Conservation (phyloP, 2,113 vertebrate species). For the Apistogramma diplotaenia region DNA sequence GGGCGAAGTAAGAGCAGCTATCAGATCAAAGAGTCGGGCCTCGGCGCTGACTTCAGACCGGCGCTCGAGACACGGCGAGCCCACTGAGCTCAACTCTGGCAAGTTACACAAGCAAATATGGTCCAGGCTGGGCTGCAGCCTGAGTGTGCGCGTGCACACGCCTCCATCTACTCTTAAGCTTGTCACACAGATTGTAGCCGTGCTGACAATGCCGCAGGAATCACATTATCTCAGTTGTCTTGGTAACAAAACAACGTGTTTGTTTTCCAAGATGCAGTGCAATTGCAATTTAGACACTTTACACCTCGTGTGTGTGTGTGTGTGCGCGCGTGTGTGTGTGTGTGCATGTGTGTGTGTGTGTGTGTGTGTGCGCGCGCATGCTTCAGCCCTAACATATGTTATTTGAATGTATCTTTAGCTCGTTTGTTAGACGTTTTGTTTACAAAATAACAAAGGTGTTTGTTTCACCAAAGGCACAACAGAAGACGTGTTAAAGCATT, state of each 20-base stretch:
- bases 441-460: conserved; percentile 79
- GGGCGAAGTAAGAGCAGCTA: conserved; percentile 44
- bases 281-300: conserved; percentile 80
- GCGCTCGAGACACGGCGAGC: conserved; percentile 48
- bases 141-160: conserved; percentile 50
- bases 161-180: conserved; percentile 68
- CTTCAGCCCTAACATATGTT: conserved; percentile 78
- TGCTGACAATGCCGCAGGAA: conserved; percentile 71
- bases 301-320: conserved; percentile 68
- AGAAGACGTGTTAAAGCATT: conserved; percentile 76
- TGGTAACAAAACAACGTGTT: conserved; percentile 84
- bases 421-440: conserved; percentile 78
- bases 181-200: conserved; percentile 71
- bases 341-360: background rate
- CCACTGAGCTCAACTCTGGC: conserved; percentile 62
- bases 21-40: conserved; percentile 58
- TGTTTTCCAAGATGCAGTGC: conserved; percentile 79
- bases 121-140: conserved; percentile 43
- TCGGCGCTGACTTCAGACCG: conserved; percentile 49
- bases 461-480: conserved; percentile 74
- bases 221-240: conserved; percentile 81
- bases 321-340: conserved; percentile 46
- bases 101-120: conserved; percentile 57
- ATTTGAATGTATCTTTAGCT: conserved; percentile 80
- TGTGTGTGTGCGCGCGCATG: background rate